Base-by-base conservation (phyloP, 2,888 invertebrate species). In the Matsumyia berberina region DNA sequence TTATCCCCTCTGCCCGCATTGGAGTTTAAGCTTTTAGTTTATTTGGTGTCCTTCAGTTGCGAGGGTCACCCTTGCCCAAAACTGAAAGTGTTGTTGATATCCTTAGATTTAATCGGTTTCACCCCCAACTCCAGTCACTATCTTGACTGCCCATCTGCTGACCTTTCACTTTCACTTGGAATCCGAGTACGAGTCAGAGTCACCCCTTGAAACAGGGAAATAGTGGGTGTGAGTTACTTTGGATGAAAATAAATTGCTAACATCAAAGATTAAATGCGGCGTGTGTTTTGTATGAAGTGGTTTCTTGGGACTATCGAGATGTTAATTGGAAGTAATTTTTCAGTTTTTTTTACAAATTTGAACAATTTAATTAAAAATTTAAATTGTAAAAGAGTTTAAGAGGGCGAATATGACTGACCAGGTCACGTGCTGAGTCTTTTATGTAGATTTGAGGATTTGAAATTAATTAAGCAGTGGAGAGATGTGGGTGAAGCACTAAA, bases 201-300 rank as follows among this genome's bases (percentile, higher is more conserved):
- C 62, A 78, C 55, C 66, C 67, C 49, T 15, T 24, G 8, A n/a
- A 46, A 53, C 35, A 29, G 19, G 39, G 39, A 15, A 24, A 53
- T 49, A 15, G 60, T 35, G 35, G 51, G 79, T 69, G 69, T 73
- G 73, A 49, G 62, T 29, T 72, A 42, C 29, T 73, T 78, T 49
- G 66, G 55, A 44, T 69, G 83, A 58, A 79, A 74, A 85, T 64
- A 66, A 70, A 85, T 80, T 85, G 74, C 66, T 64, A 74, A 85
- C 79, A 85, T 85, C 79, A 85, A 85, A 76, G 79, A 85, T 85
- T 85, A 55, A 69, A 49, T 79, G 79, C 17, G 78, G 78, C 55
- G 29, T 82, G 76, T 76, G 49, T 62, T 55, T 67, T 53, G 37
- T 77, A 66, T 83, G 78, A 78, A 83, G 73, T 83, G 83, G 73